Evolutionary conservation across 2,888 invertebrate species (phyloP).

Genomic region (Spodoptera littoralis): DNA sequence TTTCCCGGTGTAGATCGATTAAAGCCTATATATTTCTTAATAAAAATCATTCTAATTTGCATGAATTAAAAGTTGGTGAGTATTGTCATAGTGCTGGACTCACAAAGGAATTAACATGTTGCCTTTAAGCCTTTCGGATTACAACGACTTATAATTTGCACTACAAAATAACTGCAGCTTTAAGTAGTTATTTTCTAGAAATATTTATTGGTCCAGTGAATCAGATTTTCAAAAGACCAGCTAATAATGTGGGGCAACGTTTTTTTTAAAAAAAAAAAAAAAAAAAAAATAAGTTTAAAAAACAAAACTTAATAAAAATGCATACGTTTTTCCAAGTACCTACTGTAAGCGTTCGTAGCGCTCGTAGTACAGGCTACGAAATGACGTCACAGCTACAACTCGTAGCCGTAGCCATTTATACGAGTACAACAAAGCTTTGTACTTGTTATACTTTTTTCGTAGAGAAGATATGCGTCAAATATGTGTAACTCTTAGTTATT

Average conservation of each 20-base stretch:
- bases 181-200: neutral
- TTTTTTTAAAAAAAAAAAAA: no score
- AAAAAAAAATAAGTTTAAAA: conserved; percentile 24
- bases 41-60: no score
- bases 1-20: no score
- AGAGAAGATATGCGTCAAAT: conserved; percentile 32
- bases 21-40: no score
- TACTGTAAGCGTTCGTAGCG: conserved; percentile 1
- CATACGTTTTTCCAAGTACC: conserved; percentile 23
- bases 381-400: conserved; percentile 44
- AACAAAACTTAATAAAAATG: conserved; percentile 28
- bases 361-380: conserved; percentile 43
- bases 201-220: neutral
- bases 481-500: conserved; percentile 32
- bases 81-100: no score
- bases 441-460: conserved; percentile 24
- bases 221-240: conserved; percentile 1
- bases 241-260: no score
- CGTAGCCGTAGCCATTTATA: conserved; percentile 46
- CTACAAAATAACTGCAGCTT: neutral
- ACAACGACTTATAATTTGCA: neutral
- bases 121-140: neutral
- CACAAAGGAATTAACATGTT: neutral
- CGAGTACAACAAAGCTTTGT: conserved; percentile 42
- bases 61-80: no score